Evolutionary conservation across 2,888 invertebrate genomes (phyloP).

Genomic region (Podabrus alpinus): DNA sequence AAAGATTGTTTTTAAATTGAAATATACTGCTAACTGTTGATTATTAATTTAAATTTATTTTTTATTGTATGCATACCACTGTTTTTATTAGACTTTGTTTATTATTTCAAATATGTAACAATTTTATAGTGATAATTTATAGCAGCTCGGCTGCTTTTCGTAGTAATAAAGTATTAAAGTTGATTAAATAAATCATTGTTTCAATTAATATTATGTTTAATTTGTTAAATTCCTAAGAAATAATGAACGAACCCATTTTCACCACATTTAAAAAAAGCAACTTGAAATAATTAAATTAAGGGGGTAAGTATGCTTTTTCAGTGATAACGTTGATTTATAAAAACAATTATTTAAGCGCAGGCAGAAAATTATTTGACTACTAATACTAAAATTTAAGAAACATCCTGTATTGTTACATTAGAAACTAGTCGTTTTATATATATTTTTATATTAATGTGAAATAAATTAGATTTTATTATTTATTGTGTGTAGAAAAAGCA

Average conservation of each 20-base stretch:
- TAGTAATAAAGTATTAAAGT: constrained; percentile 4
- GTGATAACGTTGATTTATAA: neutral
- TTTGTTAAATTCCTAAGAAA: neutral
- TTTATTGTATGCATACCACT: neutral
- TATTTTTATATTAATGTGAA: constrained; percentile 25
- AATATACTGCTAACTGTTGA: neutral
- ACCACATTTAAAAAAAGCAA: neutral
- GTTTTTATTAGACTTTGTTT: neutral
- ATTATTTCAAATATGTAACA: constrained; percentile 3
- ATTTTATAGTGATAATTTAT: constrained; percentile 3
- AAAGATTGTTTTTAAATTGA: neutral
- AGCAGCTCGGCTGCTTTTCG: neutral
- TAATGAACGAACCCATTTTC: neutral
- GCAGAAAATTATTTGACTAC: neutral
- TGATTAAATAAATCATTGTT: neutral
- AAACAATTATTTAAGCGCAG: neutral
- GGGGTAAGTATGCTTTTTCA: neutral
- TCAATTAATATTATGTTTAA: too few relatives aligned
- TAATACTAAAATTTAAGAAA: neutral
- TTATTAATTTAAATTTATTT: neutral
- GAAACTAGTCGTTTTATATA: constrained; percentile 28
- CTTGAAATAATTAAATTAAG: neutral
- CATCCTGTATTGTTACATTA: constrained; percentile 23
- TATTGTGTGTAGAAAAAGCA: constrained; percentile 15
- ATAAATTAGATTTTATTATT: constrained; percentile 27